A percentile compares a stretch with the other conserved stretches of the same genome.
Evolutionary conservation across 2,797 vertebrate species (phyloP).

Genomic region (Bucorvus abyssinicus): DNA sequence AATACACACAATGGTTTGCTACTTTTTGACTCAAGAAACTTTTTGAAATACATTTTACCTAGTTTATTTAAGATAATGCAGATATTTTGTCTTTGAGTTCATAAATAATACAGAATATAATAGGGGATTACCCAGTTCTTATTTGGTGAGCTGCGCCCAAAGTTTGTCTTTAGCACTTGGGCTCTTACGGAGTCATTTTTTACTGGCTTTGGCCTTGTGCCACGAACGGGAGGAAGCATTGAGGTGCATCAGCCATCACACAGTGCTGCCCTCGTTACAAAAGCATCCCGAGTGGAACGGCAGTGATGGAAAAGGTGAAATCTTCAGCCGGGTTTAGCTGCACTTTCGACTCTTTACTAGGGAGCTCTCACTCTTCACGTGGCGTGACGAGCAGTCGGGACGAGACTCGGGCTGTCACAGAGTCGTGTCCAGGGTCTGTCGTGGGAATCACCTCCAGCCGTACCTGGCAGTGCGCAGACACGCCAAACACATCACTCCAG

Average conservation of each 20-base stretch:
- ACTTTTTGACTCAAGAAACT: conserved; percentile 69
- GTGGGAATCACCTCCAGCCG: fast-evolving
- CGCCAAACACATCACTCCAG: too few relatives aligned
- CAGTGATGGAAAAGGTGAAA: neutral
- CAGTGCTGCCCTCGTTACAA: neutral
- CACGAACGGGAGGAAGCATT: neutral
- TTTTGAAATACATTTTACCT: conserved; percentile 64
- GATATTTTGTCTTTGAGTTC: conserved; percentile 47
- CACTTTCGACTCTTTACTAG: neutral
- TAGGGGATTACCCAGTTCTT: neutral
- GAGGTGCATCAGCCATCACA: neutral
- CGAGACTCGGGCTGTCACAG: neutral
- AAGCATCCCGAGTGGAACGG: neutral
- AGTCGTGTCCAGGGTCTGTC: neutral
- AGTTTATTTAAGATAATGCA: conserved; percentile 54
- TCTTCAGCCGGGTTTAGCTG: neutral
- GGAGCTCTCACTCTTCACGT: neutral
- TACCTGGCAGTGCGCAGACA: neutral
- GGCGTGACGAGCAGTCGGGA: neutral
- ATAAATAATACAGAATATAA: neutral
- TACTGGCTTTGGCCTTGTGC: neutral
- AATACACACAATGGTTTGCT: conserved; percentile 71
- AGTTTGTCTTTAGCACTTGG: neutral
- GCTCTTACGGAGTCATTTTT: neutral
- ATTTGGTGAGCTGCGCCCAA: neutral